Percentiles rank a stretch among this genome's conserved stretches.
Conservation (phyloP, 2,113 vertebrate genomes). For the Lipotes vexillifer region DNA sequence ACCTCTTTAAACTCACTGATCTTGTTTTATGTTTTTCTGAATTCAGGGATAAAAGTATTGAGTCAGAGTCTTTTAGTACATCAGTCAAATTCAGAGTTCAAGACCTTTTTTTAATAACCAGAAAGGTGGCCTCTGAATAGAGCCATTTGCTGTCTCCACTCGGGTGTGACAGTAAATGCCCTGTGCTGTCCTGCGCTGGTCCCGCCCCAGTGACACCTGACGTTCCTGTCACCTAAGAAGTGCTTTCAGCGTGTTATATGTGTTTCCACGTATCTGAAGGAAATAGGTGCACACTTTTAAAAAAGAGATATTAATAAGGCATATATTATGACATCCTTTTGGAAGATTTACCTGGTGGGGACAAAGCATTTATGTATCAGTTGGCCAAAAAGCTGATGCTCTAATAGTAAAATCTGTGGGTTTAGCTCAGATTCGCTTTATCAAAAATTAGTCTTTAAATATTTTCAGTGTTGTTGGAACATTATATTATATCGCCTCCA, state of each 20-base stretch:
- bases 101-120: background rate
- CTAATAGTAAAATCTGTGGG: background rate
- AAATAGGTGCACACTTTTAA: background rate
- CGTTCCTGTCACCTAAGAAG: background rate
- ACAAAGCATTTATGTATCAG: background rate
- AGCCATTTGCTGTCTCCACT: background rate
- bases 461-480: background rate
- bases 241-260: background rate
- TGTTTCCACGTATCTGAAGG: background rate
- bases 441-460: background rate
- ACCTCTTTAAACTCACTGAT: background rate
- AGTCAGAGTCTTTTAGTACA: background rate
- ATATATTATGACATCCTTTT: background rate
- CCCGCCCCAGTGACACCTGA: background rate
- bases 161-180: background rate
- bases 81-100: background rate
- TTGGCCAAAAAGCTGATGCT: background rate
- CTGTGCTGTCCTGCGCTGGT: background rate
- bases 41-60: background rate
- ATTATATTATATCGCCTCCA: background rate
- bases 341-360: background rate
- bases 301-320: background rate
- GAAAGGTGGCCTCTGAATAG: background rate
- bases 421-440: background rate
- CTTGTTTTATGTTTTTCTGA: background rate